Conservation (phyloP, 37 sponge, comb jelly and placozoan species). For the Dysidea cf. avara region DNA sequence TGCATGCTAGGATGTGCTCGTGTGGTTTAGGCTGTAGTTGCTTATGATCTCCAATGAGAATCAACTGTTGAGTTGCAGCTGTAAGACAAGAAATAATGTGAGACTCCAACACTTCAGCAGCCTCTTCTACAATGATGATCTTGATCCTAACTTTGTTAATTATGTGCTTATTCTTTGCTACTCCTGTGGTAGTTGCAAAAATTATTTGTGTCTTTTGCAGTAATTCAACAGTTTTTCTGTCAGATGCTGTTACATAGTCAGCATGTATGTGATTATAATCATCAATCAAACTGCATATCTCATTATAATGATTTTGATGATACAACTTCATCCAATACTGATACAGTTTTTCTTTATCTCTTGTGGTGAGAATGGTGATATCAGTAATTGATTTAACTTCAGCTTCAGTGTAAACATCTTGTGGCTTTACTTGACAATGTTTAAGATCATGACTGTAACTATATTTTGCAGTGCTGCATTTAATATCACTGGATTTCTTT, state of each 20-base stretch:
- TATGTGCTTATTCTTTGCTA: conserved; percentile 72
- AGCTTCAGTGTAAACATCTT: no score
- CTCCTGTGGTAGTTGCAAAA: conserved; percentile 94
- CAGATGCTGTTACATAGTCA: conserved; percentile 18
- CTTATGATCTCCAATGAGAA: no score
- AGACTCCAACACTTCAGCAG: conserved; percentile 97
- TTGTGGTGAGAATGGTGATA: no score
- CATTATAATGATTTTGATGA: no score
- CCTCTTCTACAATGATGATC: conserved; percentile 95
- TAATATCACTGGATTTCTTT: no score
- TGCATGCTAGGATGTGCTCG: conserved; percentile 60
- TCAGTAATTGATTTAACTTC: conserved; percentile 20
- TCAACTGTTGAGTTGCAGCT: no score
- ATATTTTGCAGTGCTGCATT: no score
- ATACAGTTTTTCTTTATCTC: conserved; percentile 51
- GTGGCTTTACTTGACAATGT: no score
- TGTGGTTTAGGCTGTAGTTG: conserved; percentile 80
- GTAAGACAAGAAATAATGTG: no score
- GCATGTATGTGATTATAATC: conserved; percentile 31
- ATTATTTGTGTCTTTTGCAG: conserved; percentile 65
- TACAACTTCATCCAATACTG: no score
- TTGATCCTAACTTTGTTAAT: conserved; percentile 60
- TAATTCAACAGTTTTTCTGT: conserved; percentile 32
- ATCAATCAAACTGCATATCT: neutral
- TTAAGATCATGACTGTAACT: no score